Percentiles rank a stretch among this genome's conserved stretches.
phyloP scores from a whole-genome alignment of 2,113 vertebrate species.

The Litocranius walleri region DNA sequence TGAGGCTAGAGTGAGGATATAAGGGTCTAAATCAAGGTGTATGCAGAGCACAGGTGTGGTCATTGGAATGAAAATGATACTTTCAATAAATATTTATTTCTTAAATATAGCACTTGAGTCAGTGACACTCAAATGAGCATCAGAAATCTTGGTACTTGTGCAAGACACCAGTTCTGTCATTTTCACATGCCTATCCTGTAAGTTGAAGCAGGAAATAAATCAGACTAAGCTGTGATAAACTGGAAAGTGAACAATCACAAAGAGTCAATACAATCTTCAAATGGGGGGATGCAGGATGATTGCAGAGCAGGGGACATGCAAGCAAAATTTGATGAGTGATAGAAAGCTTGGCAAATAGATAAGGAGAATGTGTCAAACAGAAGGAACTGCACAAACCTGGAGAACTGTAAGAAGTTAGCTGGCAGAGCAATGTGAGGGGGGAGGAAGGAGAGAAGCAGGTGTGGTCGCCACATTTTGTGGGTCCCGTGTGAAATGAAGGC shows the following conservation, averaged over 20 bases:
- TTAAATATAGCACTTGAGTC: neutral
- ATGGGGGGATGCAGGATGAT: neutral
- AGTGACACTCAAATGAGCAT: neutral
- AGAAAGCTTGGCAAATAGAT: neutral
- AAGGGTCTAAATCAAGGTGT: neutral
- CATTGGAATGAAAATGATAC: neutral
- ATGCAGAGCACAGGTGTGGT: fast-evolving
- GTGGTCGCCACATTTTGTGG: neutral
- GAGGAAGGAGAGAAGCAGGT: neutral
- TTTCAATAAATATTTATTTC: neutral
- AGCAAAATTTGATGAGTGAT: neutral
- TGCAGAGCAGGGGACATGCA: neutral
- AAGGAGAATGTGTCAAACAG: neutral
- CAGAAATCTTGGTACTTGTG: neutral
- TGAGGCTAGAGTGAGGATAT: neutral
- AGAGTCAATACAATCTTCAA: neutral
- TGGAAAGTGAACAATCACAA: neutral
- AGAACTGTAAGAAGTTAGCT: neutral
- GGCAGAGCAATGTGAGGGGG: neutral
- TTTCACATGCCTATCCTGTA: neutral
- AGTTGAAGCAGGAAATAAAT: neutral
- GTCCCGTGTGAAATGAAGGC: neutral
- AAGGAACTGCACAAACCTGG: neutral
- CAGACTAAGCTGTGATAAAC: neutral
- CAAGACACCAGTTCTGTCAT: neutral